These are phyloP conservation scores for Luperina testacea DNA, from an alignment of 2,888 invertebrate genomes.

Conservation along the genomic window DNA sequence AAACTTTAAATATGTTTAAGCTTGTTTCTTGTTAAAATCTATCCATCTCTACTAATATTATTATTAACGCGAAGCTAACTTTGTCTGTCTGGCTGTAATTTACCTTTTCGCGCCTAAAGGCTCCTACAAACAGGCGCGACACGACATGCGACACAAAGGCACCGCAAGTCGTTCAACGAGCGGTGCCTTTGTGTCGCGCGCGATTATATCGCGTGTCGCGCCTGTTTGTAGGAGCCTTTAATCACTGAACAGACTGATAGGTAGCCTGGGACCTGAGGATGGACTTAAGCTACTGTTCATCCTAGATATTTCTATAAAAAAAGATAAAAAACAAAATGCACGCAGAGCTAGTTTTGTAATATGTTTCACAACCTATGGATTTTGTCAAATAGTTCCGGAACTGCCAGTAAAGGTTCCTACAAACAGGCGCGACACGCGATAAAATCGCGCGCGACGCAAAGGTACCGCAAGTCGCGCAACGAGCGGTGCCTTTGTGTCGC, in stretches of 20 bases:
- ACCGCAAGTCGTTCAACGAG: no score
- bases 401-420: background rate
- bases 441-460: no score
- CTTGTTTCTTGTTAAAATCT: background rate
- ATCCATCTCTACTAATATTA: background rate
- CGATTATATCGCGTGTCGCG: no score
- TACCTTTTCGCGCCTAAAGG: background rate
- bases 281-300: background rate
- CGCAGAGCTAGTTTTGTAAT: background rate
- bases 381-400: background rate
- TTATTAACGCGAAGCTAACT: background rate
- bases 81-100: background rate
- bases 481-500: no score
- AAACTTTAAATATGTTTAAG: background rate
- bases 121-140: no score
- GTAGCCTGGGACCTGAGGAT: background rate
- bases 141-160: no score
- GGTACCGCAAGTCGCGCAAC: no score
- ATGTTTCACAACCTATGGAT: background rate
- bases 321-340: background rate
- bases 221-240: no score
- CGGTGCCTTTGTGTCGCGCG: no score
- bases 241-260: no score
- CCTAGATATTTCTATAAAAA: background rate
- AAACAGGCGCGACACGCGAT: no score